Evolutionary conservation across 2,113 vertebrate genomes (phyloP), one percentile per base, ranked within the genome.

Genomic region (Cichladusa arquata): DNA sequence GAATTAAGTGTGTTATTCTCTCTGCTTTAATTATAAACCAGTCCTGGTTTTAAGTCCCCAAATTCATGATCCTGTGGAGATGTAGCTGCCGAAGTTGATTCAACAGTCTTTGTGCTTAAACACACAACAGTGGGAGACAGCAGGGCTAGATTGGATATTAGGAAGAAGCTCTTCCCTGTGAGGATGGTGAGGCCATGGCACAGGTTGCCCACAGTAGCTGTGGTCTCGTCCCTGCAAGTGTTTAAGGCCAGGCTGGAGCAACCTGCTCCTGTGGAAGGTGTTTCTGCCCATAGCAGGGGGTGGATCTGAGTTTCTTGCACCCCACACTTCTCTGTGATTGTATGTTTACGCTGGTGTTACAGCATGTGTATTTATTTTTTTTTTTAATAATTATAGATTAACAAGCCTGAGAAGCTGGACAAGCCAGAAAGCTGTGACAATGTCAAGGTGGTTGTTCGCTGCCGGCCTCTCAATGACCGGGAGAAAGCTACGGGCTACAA

Each of bases 391-490:
- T 50, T 91, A 34, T 66, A 99, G 98, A 98, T 98, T 94, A 98
- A 98, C 97, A 99, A 98, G 97, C 85, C 96, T 34, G 99, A 99
- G 90, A 99, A 98, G 97, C 97, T 95, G 29, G 99, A 99, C 64
- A 99, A 96, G 83, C 93, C 97, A 1, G 99, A 99, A 90, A 98
- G 98, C 92, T 99, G 98, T 13, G 99, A 99, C 81, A 99, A 99
- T 66, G 99, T 99, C 54, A 99, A 99, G 94, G 99, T 99, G 24
- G 99, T 99, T 31, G 99, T 99, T 77, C 97, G 99, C 91, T 99
- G 99, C 95, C 98, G 99, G 60, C 99, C 99, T 4, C 98, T 99
- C 60, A 99, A 99, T 65, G 99, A 99, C 26, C 98, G 99, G 29
- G 99, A 99, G 96, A 99, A 98, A 38, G 95, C 96, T 11, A 99